Conservation (phyloP, 2,113 vertebrate genomes). For the Collichthys lucidus region DNA sequence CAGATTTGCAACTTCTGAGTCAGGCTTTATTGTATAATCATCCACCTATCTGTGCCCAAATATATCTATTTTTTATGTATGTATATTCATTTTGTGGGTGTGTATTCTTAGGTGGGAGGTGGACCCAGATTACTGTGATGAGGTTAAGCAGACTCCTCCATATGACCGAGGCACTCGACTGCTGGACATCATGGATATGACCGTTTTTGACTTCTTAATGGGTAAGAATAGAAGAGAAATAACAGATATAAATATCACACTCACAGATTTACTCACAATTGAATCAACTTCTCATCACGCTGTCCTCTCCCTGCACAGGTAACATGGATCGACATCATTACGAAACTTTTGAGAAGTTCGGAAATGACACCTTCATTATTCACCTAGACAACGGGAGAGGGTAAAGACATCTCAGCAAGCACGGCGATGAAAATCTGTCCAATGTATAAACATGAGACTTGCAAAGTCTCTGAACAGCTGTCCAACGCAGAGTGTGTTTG, state of each 20-base stretch:
- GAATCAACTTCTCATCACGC: not conserved
- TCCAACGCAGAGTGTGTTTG: not conserved
- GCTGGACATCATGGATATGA: constrained; percentile 98
- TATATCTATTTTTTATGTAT: not conserved
- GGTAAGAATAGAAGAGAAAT: constrained; percentile 80
- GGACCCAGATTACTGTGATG: constrained; percentile 96
- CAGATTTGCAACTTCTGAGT: not conserved
- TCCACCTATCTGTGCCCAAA: not conserved
- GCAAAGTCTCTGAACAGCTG: not conserved
- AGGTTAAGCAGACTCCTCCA: constrained; percentile 96
- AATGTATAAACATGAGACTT: not conserved
- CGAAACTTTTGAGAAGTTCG: constrained; percentile 98
- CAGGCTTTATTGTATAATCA: not conserved
- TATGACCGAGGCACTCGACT: constrained; percentile 93
- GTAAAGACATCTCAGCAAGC: constrained; percentile 74
- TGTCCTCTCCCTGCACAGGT: constrained; percentile 78
- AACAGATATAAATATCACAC: not conserved
- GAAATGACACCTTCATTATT: constrained; percentile 97
- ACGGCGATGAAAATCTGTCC: not conserved
- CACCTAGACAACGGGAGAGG: constrained; percentile 98
- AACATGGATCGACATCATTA: constrained; percentile 99
- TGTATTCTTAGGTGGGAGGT: constrained; percentile 92
- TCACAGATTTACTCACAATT: not conserved
- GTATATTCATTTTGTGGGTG: not conserved
- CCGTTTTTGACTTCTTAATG: constrained; percentile 98